These are phyloP conservation scores for Arctopsyche grandis DNA, from an alignment of 1,140 invertebrate species.

Conservation along the genomic window DNA sequence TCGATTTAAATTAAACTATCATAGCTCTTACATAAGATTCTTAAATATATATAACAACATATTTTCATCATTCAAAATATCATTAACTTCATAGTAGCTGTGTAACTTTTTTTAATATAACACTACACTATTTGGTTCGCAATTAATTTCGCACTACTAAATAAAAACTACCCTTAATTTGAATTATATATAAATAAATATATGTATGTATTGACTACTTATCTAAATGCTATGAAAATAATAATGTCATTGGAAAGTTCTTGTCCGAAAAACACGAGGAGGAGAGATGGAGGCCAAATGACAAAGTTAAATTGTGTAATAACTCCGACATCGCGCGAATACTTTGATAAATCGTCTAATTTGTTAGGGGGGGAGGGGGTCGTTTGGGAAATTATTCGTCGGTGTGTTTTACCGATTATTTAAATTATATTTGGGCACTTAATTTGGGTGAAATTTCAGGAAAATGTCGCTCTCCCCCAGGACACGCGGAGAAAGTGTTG, in stretches of 20 bases:
- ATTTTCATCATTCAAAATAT: background rate
- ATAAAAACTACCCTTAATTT: too few species aligned
- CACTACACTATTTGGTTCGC: background rate
- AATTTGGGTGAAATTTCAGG: background rate
- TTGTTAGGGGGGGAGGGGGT: background rate
- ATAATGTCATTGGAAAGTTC: conserved; percentile 24
- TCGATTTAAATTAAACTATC: too few species aligned
- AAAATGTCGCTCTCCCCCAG: background rate
- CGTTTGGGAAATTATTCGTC: conserved; percentile 9
- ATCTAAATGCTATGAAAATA: conserved; percentile 32
- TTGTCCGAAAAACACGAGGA: background rate
- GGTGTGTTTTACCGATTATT: conserved; percentile 24
- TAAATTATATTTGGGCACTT: conserved; percentile 17
- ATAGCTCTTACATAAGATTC: too few species aligned
- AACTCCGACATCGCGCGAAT: conserved; percentile 26
- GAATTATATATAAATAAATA: too few species aligned
- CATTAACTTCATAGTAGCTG: background rate
- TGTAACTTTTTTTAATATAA: background rate
- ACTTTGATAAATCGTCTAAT: conserved; percentile 38
- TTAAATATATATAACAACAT: too few species aligned
- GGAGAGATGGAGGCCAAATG: background rate
- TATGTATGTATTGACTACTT: too few species aligned
- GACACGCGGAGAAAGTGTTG: background rate
- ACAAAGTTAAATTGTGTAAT: conserved; percentile 40
- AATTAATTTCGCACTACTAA: too few species aligned